These are phyloP conservation scores for Stictonetta naevosa DNA, from an alignment of 2,113 vertebrate genomes.

Conservation along the genomic window DNA sequence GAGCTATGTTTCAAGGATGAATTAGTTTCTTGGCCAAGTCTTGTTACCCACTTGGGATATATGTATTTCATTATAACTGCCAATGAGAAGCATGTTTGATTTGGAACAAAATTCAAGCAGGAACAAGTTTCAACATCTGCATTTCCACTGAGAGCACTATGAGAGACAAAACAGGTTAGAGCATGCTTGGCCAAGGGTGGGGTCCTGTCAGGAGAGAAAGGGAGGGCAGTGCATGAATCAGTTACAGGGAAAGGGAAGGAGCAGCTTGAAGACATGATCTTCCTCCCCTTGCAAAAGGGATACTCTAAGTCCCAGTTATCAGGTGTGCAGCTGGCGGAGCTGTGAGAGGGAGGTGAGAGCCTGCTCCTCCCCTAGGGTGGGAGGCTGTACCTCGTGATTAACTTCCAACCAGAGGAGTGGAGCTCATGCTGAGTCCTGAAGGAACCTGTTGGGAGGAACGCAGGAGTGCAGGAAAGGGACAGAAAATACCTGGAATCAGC, in stretches of 20 bases:
- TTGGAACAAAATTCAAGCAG: slow-evolving; percentile 60
- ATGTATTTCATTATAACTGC: slow-evolving; percentile 37
- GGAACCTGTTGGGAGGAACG: slow-evolving; percentile 25
- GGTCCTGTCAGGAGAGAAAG: background rate
- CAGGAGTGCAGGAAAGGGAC: background rate
- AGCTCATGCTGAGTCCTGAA: background rate
- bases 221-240: slow-evolving; percentile 7
- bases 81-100: slow-evolving; percentile 36
- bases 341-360: background rate
- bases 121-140: slow-evolving; percentile 62
- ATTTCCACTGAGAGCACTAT: slow-evolving; percentile 27
- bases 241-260: slow-evolving; percentile 7
- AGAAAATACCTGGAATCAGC: background rate
- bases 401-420: background rate
- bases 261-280: background rate
- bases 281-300: background rate
- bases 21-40: background rate
- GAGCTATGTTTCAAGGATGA: background rate
- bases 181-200: slow-evolving; percentile 63
- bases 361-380: background rate
- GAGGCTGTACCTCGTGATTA: slow-evolving; percentile 34
- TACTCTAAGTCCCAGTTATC: background rate
- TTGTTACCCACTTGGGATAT: slow-evolving; percentile 12
- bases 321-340: background rate
- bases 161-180: slow-evolving; percentile 64